These are phyloP conservation scores for Latheticus oryzae DNA, from an alignment of 2,888 invertebrate genomes.

Conservation along the genomic window DNA sequence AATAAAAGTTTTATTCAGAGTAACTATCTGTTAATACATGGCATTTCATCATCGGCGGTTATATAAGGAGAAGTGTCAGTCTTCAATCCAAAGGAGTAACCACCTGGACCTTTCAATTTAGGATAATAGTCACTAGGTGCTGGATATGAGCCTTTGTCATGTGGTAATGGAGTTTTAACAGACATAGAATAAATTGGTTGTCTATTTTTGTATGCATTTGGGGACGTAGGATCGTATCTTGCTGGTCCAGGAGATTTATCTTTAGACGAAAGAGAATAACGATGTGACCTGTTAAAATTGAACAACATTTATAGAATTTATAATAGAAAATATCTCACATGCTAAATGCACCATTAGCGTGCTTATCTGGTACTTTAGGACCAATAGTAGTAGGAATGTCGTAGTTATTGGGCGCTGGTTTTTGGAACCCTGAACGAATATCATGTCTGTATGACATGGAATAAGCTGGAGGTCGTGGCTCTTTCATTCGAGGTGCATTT, in stretches of 20 bases:
- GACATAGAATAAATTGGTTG: slow-evolving; percentile 59
- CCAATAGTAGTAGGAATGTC: slow-evolving; percentile 67
- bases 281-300: slow-evolving; percentile 21
- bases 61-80: slow-evolving; percentile 71
- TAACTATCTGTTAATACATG: slow-evolving; percentile 54
- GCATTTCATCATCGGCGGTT: slow-evolving; percentile 71
- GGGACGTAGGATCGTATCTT: slow-evolving; percentile 55
- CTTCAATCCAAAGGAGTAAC: slow-evolving; percentile 73
- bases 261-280: slow-evolving; percentile 32
- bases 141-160: slow-evolving; percentile 45
- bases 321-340: slow-evolving; percentile 61
- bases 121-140: slow-evolving; percentile 58
- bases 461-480: slow-evolving; percentile 71
- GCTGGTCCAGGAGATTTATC: slow-evolving; percentile 66
- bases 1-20: slow-evolving; percentile 1
- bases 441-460: slow-evolving; percentile 68
- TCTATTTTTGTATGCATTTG: slow-evolving; percentile 56
- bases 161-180: slow-evolving; percentile 47
- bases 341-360: slow-evolving; percentile 66
- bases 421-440: slow-evolving; percentile 50
- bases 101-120: slow-evolving; percentile 54
- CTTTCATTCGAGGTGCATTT: slow-evolving; percentile 68
- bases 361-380: slow-evolving; percentile 68
- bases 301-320: background rate
- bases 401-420: slow-evolving; percentile 75